Conservation (phyloP, 30 jellyfish, hydroid and myxozoan genomes). For the Catostylus mosaicus region DNA sequence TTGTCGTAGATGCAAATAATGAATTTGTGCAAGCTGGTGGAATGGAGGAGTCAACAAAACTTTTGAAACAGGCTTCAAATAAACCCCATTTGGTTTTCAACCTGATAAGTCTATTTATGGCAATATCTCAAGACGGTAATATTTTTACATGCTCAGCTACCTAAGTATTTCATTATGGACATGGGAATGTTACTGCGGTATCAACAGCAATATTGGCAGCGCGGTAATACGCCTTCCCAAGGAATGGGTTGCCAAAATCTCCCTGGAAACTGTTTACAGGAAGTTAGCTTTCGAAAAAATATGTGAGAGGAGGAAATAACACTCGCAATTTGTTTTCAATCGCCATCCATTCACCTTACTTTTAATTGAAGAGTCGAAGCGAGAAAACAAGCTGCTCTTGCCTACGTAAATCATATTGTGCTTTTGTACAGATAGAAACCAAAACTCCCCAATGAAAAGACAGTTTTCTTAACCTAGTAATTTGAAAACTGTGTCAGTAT, state of each 20-base stretch:
- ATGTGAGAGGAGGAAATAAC: neutral
- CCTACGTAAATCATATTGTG: no score
- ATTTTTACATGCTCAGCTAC: no score
- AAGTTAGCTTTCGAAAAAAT: neutral
- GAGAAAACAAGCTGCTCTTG: no score
- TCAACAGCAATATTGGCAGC: neutral
- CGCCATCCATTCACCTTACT: no score
- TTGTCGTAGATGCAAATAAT: conserved; percentile 30
- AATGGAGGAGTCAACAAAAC: conserved; percentile 26
- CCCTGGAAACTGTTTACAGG: neutral
- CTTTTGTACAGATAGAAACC: no score
- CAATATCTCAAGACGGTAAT: conserved; percentile 53
- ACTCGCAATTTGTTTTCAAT: no score
- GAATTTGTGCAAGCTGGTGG: conserved; percentile 42
- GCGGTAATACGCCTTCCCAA: neutral
- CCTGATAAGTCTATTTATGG: conserved; percentile 42
- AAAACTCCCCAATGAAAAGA: no score
- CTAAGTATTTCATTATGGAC: no score
- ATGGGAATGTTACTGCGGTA: neutral
- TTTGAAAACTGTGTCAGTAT: no score
- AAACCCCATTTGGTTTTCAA: conserved; percentile 58
- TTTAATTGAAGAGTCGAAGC: no score
- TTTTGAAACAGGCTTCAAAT: conserved; percentile 35
- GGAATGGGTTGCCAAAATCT: neutral
- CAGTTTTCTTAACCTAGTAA: no score